Evolutionary conservation across 2,113 vertebrate species (phyloP).

Genomic region (Hippocampus abdominalis): DNA sequence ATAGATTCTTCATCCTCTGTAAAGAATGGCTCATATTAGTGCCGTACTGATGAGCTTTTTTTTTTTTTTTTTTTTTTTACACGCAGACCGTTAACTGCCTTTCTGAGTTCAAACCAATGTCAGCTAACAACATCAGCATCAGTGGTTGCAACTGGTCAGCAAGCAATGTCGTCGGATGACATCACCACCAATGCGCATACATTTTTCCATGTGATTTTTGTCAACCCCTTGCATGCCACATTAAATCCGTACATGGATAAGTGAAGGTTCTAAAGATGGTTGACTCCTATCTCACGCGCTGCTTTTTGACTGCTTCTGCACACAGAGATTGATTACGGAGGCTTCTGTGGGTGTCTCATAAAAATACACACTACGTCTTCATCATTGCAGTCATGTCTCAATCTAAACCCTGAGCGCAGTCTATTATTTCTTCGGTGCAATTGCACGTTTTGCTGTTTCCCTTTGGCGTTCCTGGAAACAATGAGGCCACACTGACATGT

Average conservation of each 20-base stretch:
- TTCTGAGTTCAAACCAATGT: no score
- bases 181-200: neutral
- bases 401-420: conserved; percentile 43
- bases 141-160: neutral
- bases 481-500: conserved; percentile 40
- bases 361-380: conserved; percentile 52
- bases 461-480: conserved; percentile 38
- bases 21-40: no score
- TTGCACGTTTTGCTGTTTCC: conserved; percentile 40
- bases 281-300: conserved; percentile 55
- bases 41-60: no score
- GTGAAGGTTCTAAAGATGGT: conserved; percentile 49
- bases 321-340: conserved; percentile 59
- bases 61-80: no score
- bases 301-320: conserved; percentile 52
- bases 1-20: no score
- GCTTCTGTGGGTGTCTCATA: conserved; percentile 54
- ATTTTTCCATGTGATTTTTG: neutral
- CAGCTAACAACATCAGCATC: neutral
- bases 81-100: no score
- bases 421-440: conserved; percentile 54
- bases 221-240: conserved; percentile 20
- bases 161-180: neutral
- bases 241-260: conserved; percentile 36
- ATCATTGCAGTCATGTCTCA: conserved; percentile 37